Evolutionary conservation across 2,797 vertebrate species (phyloP).

Genomic region (Sebastolobus alascanus): DNA sequence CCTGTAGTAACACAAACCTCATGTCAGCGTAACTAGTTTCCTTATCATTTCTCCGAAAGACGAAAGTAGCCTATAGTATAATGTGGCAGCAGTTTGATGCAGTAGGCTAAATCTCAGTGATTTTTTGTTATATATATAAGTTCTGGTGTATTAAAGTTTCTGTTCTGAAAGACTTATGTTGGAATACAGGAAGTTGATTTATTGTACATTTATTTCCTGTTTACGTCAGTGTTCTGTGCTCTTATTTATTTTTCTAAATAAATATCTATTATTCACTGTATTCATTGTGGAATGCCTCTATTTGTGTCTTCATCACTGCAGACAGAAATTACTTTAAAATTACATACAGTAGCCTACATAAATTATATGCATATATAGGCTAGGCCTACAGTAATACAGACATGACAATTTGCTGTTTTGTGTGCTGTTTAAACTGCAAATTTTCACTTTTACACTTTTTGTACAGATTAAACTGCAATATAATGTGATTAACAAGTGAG

Average conservation of each 20-base stretch:
- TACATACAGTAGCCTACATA: not conserved
- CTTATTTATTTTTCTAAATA: constrained; percentile 70
- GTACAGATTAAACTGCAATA: no score
- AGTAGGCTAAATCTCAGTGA: not conserved
- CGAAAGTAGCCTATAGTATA: not conserved
- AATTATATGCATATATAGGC: no score
- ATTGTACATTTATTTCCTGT: constrained; percentile 32
- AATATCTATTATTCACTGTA: constrained; percentile 42
- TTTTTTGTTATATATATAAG: no score
- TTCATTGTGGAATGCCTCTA: not conserved
- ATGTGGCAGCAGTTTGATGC: not conserved
- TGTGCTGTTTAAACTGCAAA: not conserved
- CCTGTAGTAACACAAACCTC: not conserved
- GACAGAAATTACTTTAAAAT: not conserved
- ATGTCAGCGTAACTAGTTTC: not conserved
- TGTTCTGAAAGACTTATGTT: not conserved
- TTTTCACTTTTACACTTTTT: not conserved
- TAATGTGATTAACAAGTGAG: no score
- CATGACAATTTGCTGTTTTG: not conserved
- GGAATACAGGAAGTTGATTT: not conserved
- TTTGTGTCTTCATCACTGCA: not conserved
- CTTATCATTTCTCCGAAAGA: not conserved
- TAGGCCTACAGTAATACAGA: not conserved
- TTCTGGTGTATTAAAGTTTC: constrained; percentile 10
- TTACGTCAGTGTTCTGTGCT: constrained; percentile 39